Conservation (phyloP, 2,888 invertebrate genomes). For the Theodoxus fluviatilis region DNA sequence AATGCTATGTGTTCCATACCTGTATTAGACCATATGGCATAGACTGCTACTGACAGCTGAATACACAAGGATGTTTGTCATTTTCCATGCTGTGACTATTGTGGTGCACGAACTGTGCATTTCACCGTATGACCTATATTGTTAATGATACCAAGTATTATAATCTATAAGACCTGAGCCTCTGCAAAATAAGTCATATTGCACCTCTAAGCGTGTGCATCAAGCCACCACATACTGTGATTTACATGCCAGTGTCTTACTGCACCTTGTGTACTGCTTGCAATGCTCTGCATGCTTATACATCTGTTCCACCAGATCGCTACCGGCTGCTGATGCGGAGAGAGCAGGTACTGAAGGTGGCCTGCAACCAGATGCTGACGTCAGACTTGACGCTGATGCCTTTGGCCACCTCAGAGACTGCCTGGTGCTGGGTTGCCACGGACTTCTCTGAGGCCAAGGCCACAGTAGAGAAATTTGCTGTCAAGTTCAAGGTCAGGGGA, state of each 20-base stretch:
- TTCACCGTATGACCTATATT: too few relatives aligned
- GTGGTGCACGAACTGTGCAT: too few relatives aligned
- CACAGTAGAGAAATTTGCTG: conserved; percentile 55
- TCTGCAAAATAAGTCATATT: background rate
- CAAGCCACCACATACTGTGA: too few relatives aligned
- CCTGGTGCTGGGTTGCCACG: conserved; percentile 76
- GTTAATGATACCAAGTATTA: too few relatives aligned
- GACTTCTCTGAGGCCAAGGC: conserved; percentile 77
- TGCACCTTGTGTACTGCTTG: background rate
- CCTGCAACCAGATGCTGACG: conserved; percentile 83
- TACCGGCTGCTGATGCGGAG: conserved; percentile 64
- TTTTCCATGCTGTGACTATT: too few relatives aligned
- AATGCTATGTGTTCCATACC: too few relatives aligned
- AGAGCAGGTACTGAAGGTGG: conserved; percentile 74
- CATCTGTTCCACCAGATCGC: conserved; percentile 63
- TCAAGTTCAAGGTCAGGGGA: conserved; percentile 59
- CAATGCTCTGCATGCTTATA: too few relatives aligned
- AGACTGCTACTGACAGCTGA: too few relatives aligned
- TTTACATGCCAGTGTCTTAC: too few relatives aligned
- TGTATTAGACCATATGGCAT: too few relatives aligned
- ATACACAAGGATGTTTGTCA: too few relatives aligned
- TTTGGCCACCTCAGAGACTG: conserved; percentile 79
- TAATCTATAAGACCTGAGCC: background rate
- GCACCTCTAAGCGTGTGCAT: background rate
- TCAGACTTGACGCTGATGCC: conserved; percentile 79